Base-by-base conservation (phyloP, 2,113 vertebrate genomes). In the Xiphias gladius region DNA sequence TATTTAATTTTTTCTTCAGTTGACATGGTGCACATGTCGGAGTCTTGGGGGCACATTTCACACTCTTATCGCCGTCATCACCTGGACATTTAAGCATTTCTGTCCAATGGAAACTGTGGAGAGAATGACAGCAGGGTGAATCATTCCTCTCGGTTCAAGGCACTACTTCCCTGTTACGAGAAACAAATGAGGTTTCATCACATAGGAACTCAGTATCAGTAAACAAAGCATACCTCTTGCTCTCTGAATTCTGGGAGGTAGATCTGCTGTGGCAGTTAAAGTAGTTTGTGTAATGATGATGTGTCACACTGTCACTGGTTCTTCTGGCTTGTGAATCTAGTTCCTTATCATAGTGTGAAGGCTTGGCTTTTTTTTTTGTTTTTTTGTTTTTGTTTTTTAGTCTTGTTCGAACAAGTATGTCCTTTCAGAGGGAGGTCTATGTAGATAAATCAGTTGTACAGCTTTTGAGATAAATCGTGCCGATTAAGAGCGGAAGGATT, bases 151-250 rank as follows among this genome's bases (percentile, higher is more conserved):
- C 73, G 19, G 32, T 84, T 79, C 73, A 76, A 70, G 65, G 54
- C 80, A 76, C 52, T 76, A 80, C 86, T 92, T 92, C 86, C 80
- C 87, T 88, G 85, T 93, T 85, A 83, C 79, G 76, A 89, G 93
- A 94, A 94, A 90, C 71, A 67, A 73, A 77, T 75, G 86, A 39
- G n/a, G 82, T 92, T 94, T 94, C 90, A 88, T 91, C 86, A 91
- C 85, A 88, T 66, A 87, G 88, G 85, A 93, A 89, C 87, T 90
- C 48, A 0, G 81, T 91, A 86, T 90, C 84, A 24, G 82, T 92
- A 85, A 90, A 91, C 87, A 93, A 86, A 91, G 77, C 90, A 78
- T 85, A 83, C 85, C 76, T 86, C 80, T 83, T 62, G 54, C 63
- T 80, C 80, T 77, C 58, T 59, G 65, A 80, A 32, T 88, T 68